phyloP scores from a whole-genome alignment of 2,113 vertebrate species.

The Zosterops pallidus region DNA sequence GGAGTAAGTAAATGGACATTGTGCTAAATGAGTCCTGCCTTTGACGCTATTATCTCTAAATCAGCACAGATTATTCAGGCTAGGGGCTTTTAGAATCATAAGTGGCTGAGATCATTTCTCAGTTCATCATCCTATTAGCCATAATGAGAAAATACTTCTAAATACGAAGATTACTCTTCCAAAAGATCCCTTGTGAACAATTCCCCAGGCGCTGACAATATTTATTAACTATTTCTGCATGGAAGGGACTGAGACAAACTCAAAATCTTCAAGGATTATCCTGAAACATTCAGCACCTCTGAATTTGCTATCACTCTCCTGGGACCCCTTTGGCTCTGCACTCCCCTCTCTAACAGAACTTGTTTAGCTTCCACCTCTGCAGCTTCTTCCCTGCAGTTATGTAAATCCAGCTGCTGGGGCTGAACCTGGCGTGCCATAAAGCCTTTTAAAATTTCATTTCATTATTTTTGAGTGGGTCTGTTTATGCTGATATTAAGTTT shows the following conservation, averaged over 20 bases:
- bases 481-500: constrained; percentile 41
- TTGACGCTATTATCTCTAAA: constrained; percentile 74
- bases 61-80: constrained; percentile 73
- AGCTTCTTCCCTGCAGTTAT: not conserved
- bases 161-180: constrained; percentile 73
- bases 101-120: constrained; percentile 76
- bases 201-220: constrained; percentile 42
- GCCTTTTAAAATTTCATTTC: constrained; percentile 44
- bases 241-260: not conserved
- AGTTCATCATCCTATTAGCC: constrained; percentile 78
- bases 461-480: constrained; percentile 34
- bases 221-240: constrained; percentile 58
- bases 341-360: not conserved
- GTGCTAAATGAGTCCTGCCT: constrained; percentile 78
- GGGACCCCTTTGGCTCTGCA: not conserved
- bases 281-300: not conserved
- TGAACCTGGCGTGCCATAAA: constrained; percentile 24
- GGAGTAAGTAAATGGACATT: constrained; percentile 72
- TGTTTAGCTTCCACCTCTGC: not conserved
- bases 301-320: not conserved
- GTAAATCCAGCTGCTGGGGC: constrained; percentile 41
- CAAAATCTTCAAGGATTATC: not conserved
- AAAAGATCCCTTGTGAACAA: constrained; percentile 67
- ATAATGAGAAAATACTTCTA: constrained; percentile 78
- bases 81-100: constrained; percentile 72